phyloP scores from a whole-genome alignment of 2,113 vertebrate genomes.

The Rhombomys opimus region DNA sequence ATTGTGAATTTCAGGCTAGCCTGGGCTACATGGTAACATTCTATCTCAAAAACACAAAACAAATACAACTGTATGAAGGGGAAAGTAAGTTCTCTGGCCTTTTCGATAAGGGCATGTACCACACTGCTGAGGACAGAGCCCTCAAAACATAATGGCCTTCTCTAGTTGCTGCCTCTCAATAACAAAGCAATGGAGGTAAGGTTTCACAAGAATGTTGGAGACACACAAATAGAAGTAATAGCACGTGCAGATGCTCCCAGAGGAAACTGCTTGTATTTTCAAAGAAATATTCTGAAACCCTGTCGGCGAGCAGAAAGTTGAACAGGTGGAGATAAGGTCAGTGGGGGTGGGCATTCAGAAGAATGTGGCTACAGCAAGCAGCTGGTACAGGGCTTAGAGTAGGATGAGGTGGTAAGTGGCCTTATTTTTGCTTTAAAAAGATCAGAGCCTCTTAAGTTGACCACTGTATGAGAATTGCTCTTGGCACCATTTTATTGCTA shows the following conservation, averaged over 20 bases:
- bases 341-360: rapidly evolving
- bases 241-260: background rate
- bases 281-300: background rate
- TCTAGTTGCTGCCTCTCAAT: background rate
- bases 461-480: background rate
- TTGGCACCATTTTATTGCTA: background rate
- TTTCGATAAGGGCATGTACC: background rate
- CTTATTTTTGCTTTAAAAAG: background rate
- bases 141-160: background rate
- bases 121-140: background rate
- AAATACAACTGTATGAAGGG: background rate
- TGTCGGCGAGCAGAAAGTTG: background rate
- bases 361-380: background rate
- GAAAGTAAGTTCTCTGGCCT: background rate
- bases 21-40: background rate
- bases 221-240: background rate
- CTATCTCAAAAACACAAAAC: background rate
- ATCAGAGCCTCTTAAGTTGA: background rate
- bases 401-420: background rate
- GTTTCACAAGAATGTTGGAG: background rate
- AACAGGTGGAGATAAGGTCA: background rate
- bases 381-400: rapidly evolving
- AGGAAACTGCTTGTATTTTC: background rate
- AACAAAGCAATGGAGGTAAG: background rate
- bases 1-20: background rate